Evolutionary conservation across 1,140 invertebrate species (phyloP).

Genomic region (Drosophila grimshawi): DNA sequence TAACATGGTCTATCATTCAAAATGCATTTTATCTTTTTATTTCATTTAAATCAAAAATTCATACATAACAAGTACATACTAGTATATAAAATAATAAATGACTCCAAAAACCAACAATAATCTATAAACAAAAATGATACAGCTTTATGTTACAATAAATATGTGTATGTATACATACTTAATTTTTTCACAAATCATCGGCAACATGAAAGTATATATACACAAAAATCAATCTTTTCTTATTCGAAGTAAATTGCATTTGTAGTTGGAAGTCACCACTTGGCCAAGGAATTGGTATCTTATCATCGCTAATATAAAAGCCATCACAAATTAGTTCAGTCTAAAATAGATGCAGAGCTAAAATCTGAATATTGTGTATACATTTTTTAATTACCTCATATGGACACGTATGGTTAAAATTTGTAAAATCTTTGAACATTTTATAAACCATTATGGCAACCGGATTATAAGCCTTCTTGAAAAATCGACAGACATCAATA

Average conservation of each 20-base stretch:
- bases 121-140: too few species aligned
- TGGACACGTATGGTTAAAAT: slow-evolving; percentile 26
- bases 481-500: slow-evolving; percentile 13
- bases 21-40: too few species aligned
- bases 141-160: too few species aligned
- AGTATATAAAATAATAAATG: too few species aligned
- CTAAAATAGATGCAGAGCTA: too few species aligned
- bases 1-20: too few species aligned
- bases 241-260: not conserved
- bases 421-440: not conserved
- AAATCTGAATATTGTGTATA: not conserved
- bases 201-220: not conserved
- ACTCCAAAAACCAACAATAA: too few species aligned
- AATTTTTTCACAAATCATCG: not conserved
- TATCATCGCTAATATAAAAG: not conserved
- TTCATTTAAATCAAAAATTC: too few species aligned
- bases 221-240: not conserved
- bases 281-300: not conserved
- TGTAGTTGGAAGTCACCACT: not conserved
- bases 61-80: too few species aligned
- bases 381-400: slow-evolving; percentile 8
- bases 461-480: not conserved
- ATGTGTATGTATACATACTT: too few species aligned
- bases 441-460: not conserved
- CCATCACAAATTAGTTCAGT: not conserved